Evolutionary conservation across 2,888 invertebrate genomes (phyloP).

Genomic region (Lasioglossum oenotherae): DNA sequence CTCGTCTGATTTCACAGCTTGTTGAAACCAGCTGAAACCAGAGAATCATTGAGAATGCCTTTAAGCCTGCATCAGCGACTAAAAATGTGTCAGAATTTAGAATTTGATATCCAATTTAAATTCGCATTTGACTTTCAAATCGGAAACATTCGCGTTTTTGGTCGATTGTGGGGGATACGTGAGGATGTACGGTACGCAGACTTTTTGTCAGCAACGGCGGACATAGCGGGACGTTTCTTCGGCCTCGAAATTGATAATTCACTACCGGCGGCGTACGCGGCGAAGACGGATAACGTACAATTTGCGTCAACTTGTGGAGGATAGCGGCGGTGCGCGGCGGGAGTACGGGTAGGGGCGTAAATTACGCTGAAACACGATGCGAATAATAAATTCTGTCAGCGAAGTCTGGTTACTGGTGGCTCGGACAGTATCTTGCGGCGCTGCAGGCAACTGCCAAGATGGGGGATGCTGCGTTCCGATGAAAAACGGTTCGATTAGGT

Average conservation of each 20-base stretch:
- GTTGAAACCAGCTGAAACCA: neutral
- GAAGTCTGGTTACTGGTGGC: conserved; percentile 41
- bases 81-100: neutral
- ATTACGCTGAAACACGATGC: conserved; percentile 57
- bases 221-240: conserved; percentile 8
- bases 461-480: conserved; percentile 38
- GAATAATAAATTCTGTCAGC: conserved; percentile 63
- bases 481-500: conserved; percentile 40
- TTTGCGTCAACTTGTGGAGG: conserved; percentile 45
- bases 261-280: neutral
- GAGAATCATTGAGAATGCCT: neutral
- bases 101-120: conserved; percentile 1
- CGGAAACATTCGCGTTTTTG: neutral
- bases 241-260: conserved; percentile 48
- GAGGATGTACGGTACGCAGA: neutral
- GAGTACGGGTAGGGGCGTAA: conserved; percentile 36
- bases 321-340: neutral
- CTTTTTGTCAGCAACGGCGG: neutral
- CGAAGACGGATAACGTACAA: conserved; percentile 53
- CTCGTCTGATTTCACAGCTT: neutral
- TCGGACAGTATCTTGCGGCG: conserved; percentile 43
- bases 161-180: neutral
- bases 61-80: neutral
- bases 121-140: conserved; percentile 11
- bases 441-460: conserved; percentile 36